phyloP scores from a whole-genome alignment of 1,140 invertebrate genomes.

The Contarinia nasturtii region DNA sequence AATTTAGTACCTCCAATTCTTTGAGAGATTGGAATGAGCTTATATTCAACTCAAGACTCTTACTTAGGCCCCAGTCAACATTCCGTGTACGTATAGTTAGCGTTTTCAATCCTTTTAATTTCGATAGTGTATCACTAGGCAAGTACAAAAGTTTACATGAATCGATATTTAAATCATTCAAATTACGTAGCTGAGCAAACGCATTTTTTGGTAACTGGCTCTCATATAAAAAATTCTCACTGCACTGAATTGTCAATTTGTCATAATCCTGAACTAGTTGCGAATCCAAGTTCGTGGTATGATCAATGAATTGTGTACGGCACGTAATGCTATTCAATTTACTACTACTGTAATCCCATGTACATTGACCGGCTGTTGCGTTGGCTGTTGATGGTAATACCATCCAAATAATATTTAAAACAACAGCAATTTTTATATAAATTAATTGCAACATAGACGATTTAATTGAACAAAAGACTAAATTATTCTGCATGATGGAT shows the following conservation, averaged over 20 bases:
- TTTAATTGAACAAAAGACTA: too few relatives aligned
- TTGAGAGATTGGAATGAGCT: slow-evolving; percentile 49
- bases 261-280: slow-evolving; percentile 45
- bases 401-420: neutral
- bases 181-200: slow-evolving; percentile 48
- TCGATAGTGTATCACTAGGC: slow-evolving; percentile 55
- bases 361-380: slow-evolving; percentile 24
- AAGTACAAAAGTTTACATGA: slow-evolving; percentile 62
- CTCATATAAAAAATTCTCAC: slow-evolving; percentile 57
- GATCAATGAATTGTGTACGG: slow-evolving; percentile 45
- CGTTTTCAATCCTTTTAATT: slow-evolving; percentile 50
- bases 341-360: slow-evolving; percentile 39
- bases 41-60: slow-evolving; percentile 44
- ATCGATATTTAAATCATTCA: slow-evolving; percentile 51
- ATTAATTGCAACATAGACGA: too few relatives aligned
- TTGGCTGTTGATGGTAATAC: neutral
- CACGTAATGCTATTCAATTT: slow-evolving; percentile 34
- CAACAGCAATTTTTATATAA: too few relatives aligned
- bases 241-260: slow-evolving; percentile 51
- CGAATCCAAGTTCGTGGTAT: slow-evolving; percentile 36
- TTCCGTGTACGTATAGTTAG: slow-evolving; percentile 57
- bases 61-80: slow-evolving; percentile 50
- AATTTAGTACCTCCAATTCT: slow-evolving; percentile 57
- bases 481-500: too few relatives aligned
- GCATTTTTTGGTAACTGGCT: slow-evolving; percentile 49